These are phyloP conservation scores for Myotis lucifugus DNA, from an alignment of 2,113 vertebrate species.

Conservation along the genomic window DNA sequence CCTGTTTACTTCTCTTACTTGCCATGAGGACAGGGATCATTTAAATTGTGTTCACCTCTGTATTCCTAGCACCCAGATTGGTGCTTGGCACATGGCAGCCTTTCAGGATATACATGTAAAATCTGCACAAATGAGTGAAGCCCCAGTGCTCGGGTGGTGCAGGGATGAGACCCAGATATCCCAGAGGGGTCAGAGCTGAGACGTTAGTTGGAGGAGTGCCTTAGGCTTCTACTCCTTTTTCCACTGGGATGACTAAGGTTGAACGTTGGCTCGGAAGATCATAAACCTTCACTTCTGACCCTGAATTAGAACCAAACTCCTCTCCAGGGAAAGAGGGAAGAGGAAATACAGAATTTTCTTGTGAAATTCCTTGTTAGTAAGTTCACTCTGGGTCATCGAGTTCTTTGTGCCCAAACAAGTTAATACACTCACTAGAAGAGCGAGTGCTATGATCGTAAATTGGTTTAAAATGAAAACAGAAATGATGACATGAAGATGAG, in stretches of 20 bases:
- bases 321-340: not conserved
- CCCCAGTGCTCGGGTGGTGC: not conserved
- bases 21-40: not conserved
- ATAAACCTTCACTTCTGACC: not conserved
- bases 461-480: not conserved
- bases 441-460: not conserved
- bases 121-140: too few species aligned
- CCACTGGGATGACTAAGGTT: not conserved
- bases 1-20: not conserved
- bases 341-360: not conserved
- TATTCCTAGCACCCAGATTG: not conserved
- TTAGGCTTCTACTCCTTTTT: not conserved
- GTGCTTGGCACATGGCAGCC: not conserved
- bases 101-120: not conserved
- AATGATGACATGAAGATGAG: not conserved
- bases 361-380: not conserved
- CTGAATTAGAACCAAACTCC: not conserved
- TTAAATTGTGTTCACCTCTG: not conserved
- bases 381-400: not conserved
- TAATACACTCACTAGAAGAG: not conserved
- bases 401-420: slow-evolving; percentile 1
- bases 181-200: not conserved
- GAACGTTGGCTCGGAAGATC: not conserved
- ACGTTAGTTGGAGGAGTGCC: not conserved
- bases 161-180: not conserved